Percentiles rank a stretch among this genome's conserved stretches.
phyloP scores from a whole-genome alignment of 2,113 vertebrate genomes.

The Bos taurus region DNA sequence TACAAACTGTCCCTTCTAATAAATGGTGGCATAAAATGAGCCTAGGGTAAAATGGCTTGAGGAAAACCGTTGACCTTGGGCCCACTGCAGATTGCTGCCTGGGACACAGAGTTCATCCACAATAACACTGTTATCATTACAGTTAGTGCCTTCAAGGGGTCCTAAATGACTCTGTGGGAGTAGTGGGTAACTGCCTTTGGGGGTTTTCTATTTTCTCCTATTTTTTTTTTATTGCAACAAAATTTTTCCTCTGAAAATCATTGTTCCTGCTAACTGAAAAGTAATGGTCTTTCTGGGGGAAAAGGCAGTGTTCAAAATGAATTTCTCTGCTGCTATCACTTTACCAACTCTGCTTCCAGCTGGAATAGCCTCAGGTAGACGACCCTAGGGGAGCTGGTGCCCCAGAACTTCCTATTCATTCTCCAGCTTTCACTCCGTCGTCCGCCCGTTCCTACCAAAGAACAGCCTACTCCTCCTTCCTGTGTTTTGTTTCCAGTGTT shows the following conservation, averaged over 20 bases:
- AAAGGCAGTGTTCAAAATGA: not conserved
- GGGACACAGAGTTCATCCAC: not conserved
- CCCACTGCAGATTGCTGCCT: not conserved
- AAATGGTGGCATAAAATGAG: not conserved
- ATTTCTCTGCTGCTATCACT: not conserved
- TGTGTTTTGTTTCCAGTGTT: not conserved
- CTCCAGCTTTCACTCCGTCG: not conserved
- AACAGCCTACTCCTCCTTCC: not conserved
- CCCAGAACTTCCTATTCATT: not conserved
- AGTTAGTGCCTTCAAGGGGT: fast-evolving
- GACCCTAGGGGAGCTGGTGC: not conserved
- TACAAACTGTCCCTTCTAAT: not conserved
- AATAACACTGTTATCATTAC: not conserved
- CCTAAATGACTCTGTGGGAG: not conserved
- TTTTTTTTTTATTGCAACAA: not conserved
- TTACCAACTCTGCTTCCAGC: not conserved
- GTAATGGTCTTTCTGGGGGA: not conserved
- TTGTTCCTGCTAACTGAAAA: not conserved
- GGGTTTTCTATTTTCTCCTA: not conserved
- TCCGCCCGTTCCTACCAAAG: not conserved
- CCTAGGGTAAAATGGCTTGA: not conserved
- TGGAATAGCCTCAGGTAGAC: not conserved
- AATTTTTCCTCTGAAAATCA: not conserved
- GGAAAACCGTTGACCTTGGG: not conserved
- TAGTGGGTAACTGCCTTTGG: not conserved